Evolutionary conservation across 2,888 invertebrate species (phyloP), one percentile per base, ranked within the genome.

Genomic region (Rhabditoides inermis): DNA sequence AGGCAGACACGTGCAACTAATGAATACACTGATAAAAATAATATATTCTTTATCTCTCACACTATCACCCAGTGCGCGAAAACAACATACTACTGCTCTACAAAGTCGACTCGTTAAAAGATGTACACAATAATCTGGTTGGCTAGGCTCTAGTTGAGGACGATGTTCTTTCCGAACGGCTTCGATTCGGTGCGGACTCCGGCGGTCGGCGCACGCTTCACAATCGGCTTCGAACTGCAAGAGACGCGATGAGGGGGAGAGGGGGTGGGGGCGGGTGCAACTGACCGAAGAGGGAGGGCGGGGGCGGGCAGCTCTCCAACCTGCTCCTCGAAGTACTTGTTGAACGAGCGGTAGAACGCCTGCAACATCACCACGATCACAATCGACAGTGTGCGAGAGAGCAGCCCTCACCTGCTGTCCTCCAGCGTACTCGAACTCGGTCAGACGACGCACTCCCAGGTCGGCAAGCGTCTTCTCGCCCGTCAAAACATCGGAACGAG

Each of bases 381-480:
- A 18, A 39, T 1, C 10, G 10, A 20, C 22, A n/a, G n/a, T 1
- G 1, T 39, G 40, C n/a, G n/a, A n/a, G n/a, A n/a, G n/a, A n/a
- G n/a, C n/a, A n/a, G n/a, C n/a, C n/a, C n/a, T n/a, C n/a, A n/a
- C n/a, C n/a, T n/a, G n/a, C 22, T 50, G 50, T 12, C 59, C 67
- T 39, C 66, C 67, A 45, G 56, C 48, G 27, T 63, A 57, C 51
- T 79, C 79, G 53, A 80, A 69, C 25, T 66, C 69, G 3, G 75
- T 75, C 53, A 79, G 65, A 28, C 69, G 60, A 10, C 71, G 64
- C 18, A 80, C 76, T n/a, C 79, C 80, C 12, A 81, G 70, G 60
- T 81, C 80, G 53, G 76, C 73, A 37, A 81, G 65, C 0, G 78
- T 77, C 6, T 75, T 76, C 23, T 55, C 53, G 5, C 73, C 77